Evolutionary conservation across 1,140 invertebrate species (phyloP).

Genomic region (Phortica variegata): DNA sequence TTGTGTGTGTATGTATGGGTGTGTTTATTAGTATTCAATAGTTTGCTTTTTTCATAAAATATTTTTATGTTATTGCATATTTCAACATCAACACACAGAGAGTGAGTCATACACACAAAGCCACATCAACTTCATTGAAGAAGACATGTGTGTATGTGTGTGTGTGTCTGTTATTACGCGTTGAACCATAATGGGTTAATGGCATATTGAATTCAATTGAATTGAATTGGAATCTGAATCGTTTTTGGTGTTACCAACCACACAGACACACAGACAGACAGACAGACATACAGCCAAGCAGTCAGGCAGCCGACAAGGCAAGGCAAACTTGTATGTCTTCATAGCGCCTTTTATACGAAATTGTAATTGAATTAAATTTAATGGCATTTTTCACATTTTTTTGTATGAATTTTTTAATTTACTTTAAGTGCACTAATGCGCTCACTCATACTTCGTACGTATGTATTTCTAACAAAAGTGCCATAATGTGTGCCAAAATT

Average conservation of each 20-base stretch:
- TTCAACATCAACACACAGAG: constrained; percentile 12
- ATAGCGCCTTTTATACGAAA: constrained; percentile 27
- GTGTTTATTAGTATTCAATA: constrained; percentile 47
- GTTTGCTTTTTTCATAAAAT: constrained; percentile 19
- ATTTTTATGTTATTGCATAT: constrained; percentile 53
- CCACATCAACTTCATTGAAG: not conserved
- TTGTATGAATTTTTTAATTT: constrained; percentile 37
- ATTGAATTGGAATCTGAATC: constrained; percentile 16
- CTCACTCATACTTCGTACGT: too few species aligned
- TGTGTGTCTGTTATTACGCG: constrained; percentile 40
- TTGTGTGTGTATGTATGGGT: constrained; percentile 32
- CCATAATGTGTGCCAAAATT: constrained; percentile 38
- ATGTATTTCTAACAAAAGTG: constrained; percentile 15
- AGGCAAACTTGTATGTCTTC: constrained; percentile 7
- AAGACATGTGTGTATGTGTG: not conserved
- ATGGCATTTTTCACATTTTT: constrained; percentile 45
- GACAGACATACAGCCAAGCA: too few species aligned
- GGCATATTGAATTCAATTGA: constrained; percentile 49
- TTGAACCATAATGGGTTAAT: constrained; percentile 51
- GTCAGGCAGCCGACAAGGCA: too few species aligned
- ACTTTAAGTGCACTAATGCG: constrained; percentile 30
- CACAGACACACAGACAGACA: too few species aligned
- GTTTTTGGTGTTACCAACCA: too few species aligned
- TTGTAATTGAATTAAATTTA: constrained; percentile 54
- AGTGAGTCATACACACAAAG: too few species aligned